A percentile compares a stretch with the other conserved stretches of the same genome.
phyloP scores from a whole-genome alignment of 2,113 vertebrate species.

The Platichthys flesus region DNA sequence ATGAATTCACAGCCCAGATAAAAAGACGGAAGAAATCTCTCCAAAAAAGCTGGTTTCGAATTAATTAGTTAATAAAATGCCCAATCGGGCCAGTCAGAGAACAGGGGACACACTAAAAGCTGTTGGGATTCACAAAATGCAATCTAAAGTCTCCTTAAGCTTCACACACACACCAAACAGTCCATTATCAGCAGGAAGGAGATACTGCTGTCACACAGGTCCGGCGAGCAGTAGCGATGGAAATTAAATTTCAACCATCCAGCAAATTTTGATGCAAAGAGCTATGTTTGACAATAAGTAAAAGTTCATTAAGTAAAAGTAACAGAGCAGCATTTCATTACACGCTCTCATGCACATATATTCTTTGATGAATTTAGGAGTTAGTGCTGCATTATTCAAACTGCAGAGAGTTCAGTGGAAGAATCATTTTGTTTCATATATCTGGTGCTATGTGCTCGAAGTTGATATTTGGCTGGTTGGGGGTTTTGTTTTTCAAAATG shows the following conservation, averaged over 20 bases:
- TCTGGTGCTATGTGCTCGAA: not conserved
- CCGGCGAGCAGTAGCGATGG: not conserved
- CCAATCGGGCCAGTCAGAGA: not conserved
- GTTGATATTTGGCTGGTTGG: not conserved
- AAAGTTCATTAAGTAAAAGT: not conserved
- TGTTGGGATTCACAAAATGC: not conserved
- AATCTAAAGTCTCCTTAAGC: not conserved
- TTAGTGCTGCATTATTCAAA: not conserved
- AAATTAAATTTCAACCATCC: slow-evolving; percentile 16
- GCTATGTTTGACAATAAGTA: slow-evolving; percentile 14
- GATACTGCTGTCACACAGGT: not conserved
- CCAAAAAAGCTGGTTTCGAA: not conserved
- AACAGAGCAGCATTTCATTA: slow-evolving; percentile 22
- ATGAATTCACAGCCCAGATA: not conserved
- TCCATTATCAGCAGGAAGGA: not conserved
- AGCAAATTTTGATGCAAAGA: not conserved
- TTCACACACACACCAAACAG: not conserved
- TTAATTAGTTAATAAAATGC: not conserved
- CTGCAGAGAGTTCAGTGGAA: not conserved
- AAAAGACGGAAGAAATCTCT: not conserved
- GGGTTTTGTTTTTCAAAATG: not conserved
- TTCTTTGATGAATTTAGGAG: not conserved
- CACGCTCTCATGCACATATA: not conserved
- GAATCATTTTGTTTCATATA: not conserved
- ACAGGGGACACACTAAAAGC: not conserved